Conservation (phyloP, 2,113 vertebrate species). For the Vulpes ferrilata region DNA sequence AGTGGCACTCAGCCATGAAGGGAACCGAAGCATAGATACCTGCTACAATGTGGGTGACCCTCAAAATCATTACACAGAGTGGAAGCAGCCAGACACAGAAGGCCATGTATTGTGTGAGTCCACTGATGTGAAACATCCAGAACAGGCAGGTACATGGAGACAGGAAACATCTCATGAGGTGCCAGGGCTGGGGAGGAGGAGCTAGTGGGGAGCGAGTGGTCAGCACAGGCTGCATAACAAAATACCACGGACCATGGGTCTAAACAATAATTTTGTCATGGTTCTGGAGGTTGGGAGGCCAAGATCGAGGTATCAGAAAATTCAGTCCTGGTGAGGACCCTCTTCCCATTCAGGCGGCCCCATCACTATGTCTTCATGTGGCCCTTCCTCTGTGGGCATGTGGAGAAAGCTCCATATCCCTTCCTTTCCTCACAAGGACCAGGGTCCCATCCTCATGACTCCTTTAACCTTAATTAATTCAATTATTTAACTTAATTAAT, state of each 20-base stretch:
- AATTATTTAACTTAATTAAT: too few species aligned
- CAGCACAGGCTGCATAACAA: too few species aligned
- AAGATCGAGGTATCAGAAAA: accelerated
- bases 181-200: not conserved
- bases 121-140: not conserved
- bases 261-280: too few species aligned
- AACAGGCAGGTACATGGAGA: not conserved
- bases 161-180: accelerated
- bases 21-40: accelerated
- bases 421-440: not conserved
- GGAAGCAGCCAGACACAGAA: too few species aligned
- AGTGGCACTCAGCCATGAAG: not conserved
- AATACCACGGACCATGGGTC: too few species aligned
- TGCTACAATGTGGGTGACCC: accelerated
- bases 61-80: accelerated
- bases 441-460: not conserved
- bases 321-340: not conserved
- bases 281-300: not conserved
- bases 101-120: accelerated
- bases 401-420: not conserved
- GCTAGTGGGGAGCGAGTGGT: accelerated
- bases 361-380: accelerated
- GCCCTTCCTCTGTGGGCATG: accelerated
- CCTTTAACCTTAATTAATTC: not conserved
- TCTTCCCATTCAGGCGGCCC: accelerated